Evolutionary conservation across 2,888 invertebrate genomes (phyloP).

Genomic region (Belgica antarctica): DNA sequence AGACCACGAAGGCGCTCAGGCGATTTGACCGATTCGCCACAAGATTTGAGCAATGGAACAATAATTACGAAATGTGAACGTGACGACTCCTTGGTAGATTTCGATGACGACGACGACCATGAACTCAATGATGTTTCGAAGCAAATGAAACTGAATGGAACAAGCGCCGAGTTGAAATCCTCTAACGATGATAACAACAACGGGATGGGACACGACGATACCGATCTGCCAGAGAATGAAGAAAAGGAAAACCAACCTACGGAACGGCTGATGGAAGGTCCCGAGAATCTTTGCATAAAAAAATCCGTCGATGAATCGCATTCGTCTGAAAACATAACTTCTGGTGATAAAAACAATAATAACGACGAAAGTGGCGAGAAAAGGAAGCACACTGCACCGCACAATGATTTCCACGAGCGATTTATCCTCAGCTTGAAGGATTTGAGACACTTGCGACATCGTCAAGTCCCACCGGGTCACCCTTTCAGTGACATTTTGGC

Average conservation of each 20-base stretch:
- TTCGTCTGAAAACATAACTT: no score
- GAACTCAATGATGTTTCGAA: constrained; percentile 31
- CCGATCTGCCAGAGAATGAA: constrained; percentile 47
- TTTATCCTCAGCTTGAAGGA: constrained; percentile 53
- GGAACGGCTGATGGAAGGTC: constrained; percentile 51
- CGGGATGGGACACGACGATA: constrained; percentile 45
- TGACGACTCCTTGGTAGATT: constrained; percentile 37
- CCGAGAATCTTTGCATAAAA: constrained; percentile 55
- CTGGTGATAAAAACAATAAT: constrained; percentile 49
- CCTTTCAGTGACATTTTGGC: constrained; percentile 45
- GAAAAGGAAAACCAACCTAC: constrained; percentile 48
- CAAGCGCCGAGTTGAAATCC: constrained; percentile 47
- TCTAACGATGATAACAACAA: constrained; percentile 33
- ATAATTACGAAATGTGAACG: constrained; percentile 51
- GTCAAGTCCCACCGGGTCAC: constrained; percentile 47
- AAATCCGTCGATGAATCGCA: constrained; percentile 34
- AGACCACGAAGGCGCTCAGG: constrained; percentile 80
- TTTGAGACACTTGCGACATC: constrained; percentile 52
- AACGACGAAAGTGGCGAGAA: constrained; percentile 53
- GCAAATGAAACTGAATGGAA: constrained; percentile 50
- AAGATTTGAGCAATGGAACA: constrained; percentile 58
- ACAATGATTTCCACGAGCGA: constrained; percentile 36
- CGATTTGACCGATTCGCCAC: constrained; percentile 61
- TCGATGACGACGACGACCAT: constrained; percentile 47
- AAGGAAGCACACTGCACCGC: constrained; percentile 6